Evolutionary conservation across 2,888 invertebrate genomes (phyloP).

Genomic region (Euzetes globulus): DNA sequence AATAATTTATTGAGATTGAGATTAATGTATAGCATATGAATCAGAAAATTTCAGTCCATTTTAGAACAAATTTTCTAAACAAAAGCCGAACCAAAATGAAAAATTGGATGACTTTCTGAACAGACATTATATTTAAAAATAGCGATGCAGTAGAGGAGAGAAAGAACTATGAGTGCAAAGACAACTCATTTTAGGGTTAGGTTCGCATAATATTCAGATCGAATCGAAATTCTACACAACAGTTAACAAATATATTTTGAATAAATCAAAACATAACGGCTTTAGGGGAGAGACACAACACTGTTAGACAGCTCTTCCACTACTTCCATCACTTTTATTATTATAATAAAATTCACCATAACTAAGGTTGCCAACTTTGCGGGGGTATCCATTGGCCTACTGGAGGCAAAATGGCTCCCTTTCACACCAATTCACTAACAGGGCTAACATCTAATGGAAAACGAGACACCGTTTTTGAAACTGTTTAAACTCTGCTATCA

Average conservation of each 20-base stretch:
- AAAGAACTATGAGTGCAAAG: not conserved
- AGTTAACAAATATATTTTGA: not conserved
- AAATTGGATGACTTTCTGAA: not conserved
- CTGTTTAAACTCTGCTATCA: too few species aligned
- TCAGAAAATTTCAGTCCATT: not conserved
- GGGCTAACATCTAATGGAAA: too few species aligned
- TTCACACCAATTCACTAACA: too few species aligned
- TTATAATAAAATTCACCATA: too few species aligned
- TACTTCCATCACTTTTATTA: too few species aligned
- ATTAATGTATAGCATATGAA: slow-evolving; percentile 20
- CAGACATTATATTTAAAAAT: not conserved
- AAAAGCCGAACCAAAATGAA: not conserved
- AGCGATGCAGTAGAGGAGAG: not conserved
- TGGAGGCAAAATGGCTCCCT: too few species aligned
- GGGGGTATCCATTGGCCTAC: too few species aligned
- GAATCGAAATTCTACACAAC: slow-evolving; percentile 2
- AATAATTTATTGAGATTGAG: slow-evolving; percentile 20
- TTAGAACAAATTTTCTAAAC: not conserved
- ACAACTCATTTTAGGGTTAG: not conserved
- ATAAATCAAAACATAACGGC: slow-evolving; percentile 2
- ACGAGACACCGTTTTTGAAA: too few species aligned
- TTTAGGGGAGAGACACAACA: not conserved
- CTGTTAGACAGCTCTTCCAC: too few species aligned
- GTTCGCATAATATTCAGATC: not conserved
- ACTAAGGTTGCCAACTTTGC: too few species aligned